Conservation (phyloP, 2,797 vertebrate species). For the Malurus splendens region DNA sequence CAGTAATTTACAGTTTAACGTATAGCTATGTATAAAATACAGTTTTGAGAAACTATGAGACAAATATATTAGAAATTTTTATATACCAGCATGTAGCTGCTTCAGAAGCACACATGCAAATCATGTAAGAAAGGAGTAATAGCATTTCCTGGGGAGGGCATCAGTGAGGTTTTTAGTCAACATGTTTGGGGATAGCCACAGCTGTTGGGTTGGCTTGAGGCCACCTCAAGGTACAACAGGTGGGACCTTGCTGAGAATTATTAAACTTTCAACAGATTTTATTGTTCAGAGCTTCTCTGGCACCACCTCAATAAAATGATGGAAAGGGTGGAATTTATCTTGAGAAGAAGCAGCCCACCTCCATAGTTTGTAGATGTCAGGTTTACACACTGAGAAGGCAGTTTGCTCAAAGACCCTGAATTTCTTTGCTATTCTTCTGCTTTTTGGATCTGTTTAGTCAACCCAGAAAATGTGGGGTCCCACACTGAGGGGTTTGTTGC, state of each 20-base stretch:
- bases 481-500: slow-evolving; percentile 59
- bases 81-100: not conserved
- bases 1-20: not conserved
- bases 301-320: not conserved
- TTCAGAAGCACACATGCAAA: not conserved
- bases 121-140: not conserved
- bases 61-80: not conserved
- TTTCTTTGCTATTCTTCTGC: not conserved
- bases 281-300: not conserved
- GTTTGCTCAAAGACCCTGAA: not conserved
- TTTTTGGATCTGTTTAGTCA: not conserved
- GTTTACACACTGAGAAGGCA: not conserved
- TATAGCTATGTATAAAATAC: not conserved
- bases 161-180: not conserved
- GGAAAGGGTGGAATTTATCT: not conserved
- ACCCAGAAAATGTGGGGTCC: not conserved
- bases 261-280: not conserved
- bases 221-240: slow-evolving; percentile 20
- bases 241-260: not conserved
- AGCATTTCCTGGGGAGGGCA: not conserved
- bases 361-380: not conserved
- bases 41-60: not conserved
- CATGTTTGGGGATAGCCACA: slow-evolving; percentile 65
- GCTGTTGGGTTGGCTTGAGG: slow-evolving; percentile 65
- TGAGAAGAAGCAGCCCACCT: not conserved